Evolutionary conservation across 2,797 vertebrate species (phyloP), one percentile per base, ranked within the genome.

Genomic region (Pitangus sulphuratus): DNA sequence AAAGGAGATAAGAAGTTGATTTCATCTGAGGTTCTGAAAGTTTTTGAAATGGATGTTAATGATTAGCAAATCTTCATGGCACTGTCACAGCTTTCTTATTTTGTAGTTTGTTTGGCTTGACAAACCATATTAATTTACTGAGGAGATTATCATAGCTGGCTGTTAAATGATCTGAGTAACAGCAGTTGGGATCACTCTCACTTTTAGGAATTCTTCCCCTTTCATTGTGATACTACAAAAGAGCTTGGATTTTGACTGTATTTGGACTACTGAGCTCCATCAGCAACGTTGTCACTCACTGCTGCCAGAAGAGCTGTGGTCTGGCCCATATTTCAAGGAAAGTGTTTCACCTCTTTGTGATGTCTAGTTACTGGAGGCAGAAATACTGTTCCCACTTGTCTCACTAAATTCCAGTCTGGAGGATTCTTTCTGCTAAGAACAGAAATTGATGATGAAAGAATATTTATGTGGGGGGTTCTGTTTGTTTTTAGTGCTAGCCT

Each of bases 231-330:
- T 69, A 44, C 50, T 62, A 69, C 21, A 28, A 22, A 92, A 69
- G 76, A 69, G 39, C 76, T 85, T 91, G 90, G 68, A 21, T 94
- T 91, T 92, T 96, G 30, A 74, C 92, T 95, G 68, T 94, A 94
- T 94, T 92, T 91, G 92, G 92, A 65, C 61, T 93, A 44, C 4
- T 50, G 1, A 65, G 42, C 65, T 81, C 39, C 35, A 31, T n/a
- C 45, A 75, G 45, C 28, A 54, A 7, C 30, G 19, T 17, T 81
- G 50, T 87, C 47, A 51, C 16, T 61, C 13, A 5, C 33, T 87
- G 39, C 50, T 89, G 82, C 60, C 79, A 83, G 66, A 61, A 65
- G 33, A 64, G 21, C 51, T 72, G 65, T 78, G 86, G 44, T 78
- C 79, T 79, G 54, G 62, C 25, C 84, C 9, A 0, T 47, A 8